A percentile compares a stretch with the other conserved stretches of the same genome.
Conservation (phyloP, 2,888 invertebrate species). For the Trissoscelio sp. region DNA sequence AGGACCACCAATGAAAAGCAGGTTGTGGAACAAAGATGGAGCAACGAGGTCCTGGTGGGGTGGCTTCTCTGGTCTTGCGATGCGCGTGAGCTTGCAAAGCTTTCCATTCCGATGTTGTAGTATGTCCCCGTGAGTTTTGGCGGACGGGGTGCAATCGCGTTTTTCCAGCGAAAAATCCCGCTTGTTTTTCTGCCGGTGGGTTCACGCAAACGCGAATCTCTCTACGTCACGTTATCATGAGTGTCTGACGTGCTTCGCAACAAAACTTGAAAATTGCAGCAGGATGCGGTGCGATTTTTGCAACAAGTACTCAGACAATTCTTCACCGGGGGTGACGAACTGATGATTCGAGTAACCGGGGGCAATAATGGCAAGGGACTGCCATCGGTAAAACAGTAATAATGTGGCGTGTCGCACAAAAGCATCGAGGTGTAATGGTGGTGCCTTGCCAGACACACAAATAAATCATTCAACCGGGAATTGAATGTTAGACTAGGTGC, state of each 20-base stretch:
- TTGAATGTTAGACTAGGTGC: slow-evolving; percentile 20
- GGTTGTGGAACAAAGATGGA: background rate
- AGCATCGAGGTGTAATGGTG: slow-evolving; percentile 37
- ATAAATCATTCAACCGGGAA: slow-evolving; percentile 11
- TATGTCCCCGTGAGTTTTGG: slow-evolving; percentile 80
- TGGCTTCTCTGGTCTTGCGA: slow-evolving; percentile 76
- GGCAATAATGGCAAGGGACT: slow-evolving; percentile 27
- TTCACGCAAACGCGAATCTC: too few relatives aligned
- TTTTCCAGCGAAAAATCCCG: too few relatives aligned
- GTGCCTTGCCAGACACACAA: slow-evolving; percentile 11
- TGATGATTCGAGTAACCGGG: too few relatives aligned
- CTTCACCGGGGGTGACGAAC: too few relatives aligned
- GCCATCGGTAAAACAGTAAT: slow-evolving; percentile 51
- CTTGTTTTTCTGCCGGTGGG: slow-evolving; percentile 55
- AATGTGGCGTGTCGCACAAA: slow-evolving; percentile 22
- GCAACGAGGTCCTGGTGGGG: slow-evolving; percentile 72
- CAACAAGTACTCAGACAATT: too few relatives aligned
- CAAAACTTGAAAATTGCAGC: too few relatives aligned
- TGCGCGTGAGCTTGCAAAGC: slow-evolving; percentile 76
- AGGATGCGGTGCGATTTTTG: too few relatives aligned
- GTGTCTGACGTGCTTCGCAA: too few relatives aligned
- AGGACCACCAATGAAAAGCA: background rate
- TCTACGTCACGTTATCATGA: too few relatives aligned
- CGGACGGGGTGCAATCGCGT: slow-evolving; percentile 72
- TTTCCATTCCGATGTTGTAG: slow-evolving; percentile 80